Conservation (phyloP, 2,113 vertebrate species). For the Scophthalmus maximus region DNA sequence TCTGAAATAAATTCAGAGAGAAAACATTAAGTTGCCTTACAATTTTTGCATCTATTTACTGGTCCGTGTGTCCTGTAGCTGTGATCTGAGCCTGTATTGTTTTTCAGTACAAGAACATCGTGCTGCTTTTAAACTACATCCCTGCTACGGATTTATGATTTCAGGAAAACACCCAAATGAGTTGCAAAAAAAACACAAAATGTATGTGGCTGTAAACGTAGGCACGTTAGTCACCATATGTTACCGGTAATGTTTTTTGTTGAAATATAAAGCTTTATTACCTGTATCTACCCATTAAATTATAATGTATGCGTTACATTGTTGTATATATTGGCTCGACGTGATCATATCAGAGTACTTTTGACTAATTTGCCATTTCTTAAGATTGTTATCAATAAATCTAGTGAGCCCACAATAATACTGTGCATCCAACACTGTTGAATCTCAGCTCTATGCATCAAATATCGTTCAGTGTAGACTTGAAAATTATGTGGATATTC, state of each 20-base stretch:
- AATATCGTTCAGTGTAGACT: too few relatives aligned
- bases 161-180: not conserved
- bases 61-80: not conserved
- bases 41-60: constrained; percentile 44
- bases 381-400: not conserved
- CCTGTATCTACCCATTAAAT: constrained; percentile 3
- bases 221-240: not conserved
- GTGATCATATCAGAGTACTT: not conserved
- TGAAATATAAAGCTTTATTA: constrained; percentile 9
- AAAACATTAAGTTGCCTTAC: constrained; percentile 46
- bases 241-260: not conserved
- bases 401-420: not conserved
- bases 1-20: constrained; percentile 64
- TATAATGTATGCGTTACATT: not conserved
- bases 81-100: constrained; percentile 11
- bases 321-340: not conserved
- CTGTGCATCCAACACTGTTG: not conserved
- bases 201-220: not conserved
- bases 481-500: not conserved
- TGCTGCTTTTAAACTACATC: constrained; percentile 19
- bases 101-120: constrained; percentile 1
- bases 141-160: not conserved
- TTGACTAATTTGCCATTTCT: constrained; percentile 5
- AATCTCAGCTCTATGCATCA: not conserved
- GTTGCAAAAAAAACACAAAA: not conserved